Evolutionary conservation across 2,113 vertebrate species (phyloP), one percentile per base, ranked within the genome.

Genomic region (Cromileptes altivelis): DNA sequence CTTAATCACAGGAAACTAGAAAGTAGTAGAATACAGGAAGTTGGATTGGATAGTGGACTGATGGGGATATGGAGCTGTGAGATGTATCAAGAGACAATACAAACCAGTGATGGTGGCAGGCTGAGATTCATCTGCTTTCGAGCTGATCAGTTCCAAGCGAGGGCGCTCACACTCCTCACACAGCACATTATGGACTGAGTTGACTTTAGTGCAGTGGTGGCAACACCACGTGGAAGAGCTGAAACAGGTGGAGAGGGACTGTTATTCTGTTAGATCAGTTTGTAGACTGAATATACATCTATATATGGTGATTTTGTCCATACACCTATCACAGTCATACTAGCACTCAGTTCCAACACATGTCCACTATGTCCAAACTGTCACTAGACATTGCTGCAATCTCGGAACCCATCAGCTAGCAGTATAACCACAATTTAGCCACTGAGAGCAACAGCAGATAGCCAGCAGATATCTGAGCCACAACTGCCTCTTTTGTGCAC

Each of bases 81-180:
- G 71, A 50, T 25, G 50, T 6, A 75, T 17, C 1, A 25, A 21
- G 18, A 56, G 19, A 74, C 1, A 53, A 42, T 23, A 85, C 92
- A 74, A 33, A 95, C 95, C 94, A 18, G 92, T 88, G 82, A 92
- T 80, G 27, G 94, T 92, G 56, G 91, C 84, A 1, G 94, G 86
- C 82, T 92, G 94, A 42, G 82, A 52, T 17, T 95, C 93, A 21
- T 95, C 93, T 6, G 70, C 65, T 70, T 88, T 89, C 6, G 84
- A 82, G 70, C 86, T 80, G 40, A 90, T 83, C 14, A 94, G 88
- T 30, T 92, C 91, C 63, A 92, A 33, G 25, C 96, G 95, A n/a
- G 96, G 97, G 18, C 92, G 92, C 72, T 96, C 93, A 84, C 97
- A 98, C 64, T 90, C 94, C 37, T 92, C 92, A 90, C 97, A 98